Percentiles rank a stretch among this genome's conserved stretches.
Evolutionary conservation across 2,113 vertebrate species (phyloP).

Genomic region (Dicentrarchus labrax): DNA sequence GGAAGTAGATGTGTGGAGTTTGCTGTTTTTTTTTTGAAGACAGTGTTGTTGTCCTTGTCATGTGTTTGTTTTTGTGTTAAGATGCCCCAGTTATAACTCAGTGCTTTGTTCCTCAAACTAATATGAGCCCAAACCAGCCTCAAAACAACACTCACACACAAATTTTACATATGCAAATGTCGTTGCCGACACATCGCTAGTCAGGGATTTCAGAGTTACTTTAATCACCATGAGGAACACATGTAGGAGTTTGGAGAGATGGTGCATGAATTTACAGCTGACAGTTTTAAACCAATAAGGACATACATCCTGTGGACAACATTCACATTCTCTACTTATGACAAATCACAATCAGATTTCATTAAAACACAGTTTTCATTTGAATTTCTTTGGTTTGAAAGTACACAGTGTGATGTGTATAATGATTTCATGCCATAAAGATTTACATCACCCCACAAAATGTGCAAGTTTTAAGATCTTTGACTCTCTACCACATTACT

Average conservation of each 20-base stretch:
- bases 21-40: constrained; percentile 48
- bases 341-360: too few relatives aligned
- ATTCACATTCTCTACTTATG: too few relatives aligned
- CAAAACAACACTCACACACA: constrained; percentile 27
- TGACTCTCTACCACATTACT: neutral
- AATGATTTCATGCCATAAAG: neutral
- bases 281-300: neutral
- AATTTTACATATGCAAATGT: constrained; percentile 60
- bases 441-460: neutral
- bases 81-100: constrained; percentile 68
- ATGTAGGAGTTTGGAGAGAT: neutral
- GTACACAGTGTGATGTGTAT: neutral
- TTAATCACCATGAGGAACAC: constrained; percentile 32
- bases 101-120: constrained; percentile 64
- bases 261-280: constrained; percentile 2
- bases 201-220: constrained; percentile 41
- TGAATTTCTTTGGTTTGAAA: neutral
- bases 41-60: constrained; percentile 54
- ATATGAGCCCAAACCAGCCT: constrained; percentile 30
- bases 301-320: too few relatives aligned
- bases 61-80: constrained; percentile 56
- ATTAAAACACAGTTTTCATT: neutral
- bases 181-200: constrained; percentile 3
- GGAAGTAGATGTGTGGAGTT: constrained; percentile 46
- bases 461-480: neutral